Evolutionary conservation across 2,797 vertebrate genomes (phyloP).

Genomic region (Pangasius mekongensis): DNA sequence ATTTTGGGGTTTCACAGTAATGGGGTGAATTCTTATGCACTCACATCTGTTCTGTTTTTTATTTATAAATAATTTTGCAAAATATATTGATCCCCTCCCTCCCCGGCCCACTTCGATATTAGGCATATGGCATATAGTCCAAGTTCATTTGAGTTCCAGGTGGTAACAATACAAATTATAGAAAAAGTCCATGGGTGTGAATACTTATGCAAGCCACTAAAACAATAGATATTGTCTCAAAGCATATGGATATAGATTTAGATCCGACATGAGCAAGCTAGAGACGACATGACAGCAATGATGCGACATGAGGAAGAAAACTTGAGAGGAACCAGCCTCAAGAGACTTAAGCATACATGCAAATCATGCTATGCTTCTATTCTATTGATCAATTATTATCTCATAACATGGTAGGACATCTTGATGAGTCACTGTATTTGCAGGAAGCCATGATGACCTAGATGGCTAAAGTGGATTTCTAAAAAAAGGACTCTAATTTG

Average conservation of each 20-base stretch:
- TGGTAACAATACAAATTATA: neutral
- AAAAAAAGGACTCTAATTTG: conserved; percentile 29
- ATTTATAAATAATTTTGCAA: neutral
- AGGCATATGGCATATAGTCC: neutral
- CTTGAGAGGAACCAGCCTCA: neutral
- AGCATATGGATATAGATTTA: neutral
- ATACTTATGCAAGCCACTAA: neutral
- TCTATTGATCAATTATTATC: conserved; percentile 16
- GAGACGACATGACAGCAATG: neutral
- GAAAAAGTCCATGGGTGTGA: neutral
- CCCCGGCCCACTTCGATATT: neutral
- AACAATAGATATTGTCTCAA: neutral
- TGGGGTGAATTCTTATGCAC: neutral
- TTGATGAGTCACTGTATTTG: conserved; percentile 25
- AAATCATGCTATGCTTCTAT: too few relatives aligned
- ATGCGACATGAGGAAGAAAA: neutral
- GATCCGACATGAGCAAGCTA: neutral
- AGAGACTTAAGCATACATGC: neutral
- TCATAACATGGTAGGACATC: neutral
- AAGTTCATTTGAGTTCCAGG: neutral
- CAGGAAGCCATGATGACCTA: conserved; percentile 31
- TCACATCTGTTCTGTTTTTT: neutral
- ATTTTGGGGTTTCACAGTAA: neutral
- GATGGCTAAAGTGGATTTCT: conserved; percentile 37
- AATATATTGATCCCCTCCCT: neutral